Conservation (phyloP, 2,888 invertebrate genomes). For the Archaeoteleia sp. region DNA sequence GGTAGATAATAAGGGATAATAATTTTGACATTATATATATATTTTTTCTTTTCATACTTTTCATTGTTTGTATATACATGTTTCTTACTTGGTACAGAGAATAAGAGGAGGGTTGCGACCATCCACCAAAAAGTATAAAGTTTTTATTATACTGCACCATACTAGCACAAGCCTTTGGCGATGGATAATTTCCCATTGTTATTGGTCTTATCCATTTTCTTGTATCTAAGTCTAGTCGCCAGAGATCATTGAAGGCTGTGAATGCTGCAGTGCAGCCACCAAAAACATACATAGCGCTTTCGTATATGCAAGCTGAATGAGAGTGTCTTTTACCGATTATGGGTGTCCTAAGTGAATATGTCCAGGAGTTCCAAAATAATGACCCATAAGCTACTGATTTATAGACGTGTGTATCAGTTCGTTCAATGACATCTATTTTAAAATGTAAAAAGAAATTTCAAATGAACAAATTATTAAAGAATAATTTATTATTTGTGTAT, state of each 20-base stretch:
- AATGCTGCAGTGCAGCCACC: conserved; percentile 96
- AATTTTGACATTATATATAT: too few relatives aligned
- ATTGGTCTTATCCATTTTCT: conserved; percentile 90
- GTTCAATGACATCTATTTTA: conserved; percentile 85
- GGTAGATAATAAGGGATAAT: too few relatives aligned
- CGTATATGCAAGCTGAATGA: conserved; percentile 89
- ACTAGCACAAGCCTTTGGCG: conserved; percentile 96
- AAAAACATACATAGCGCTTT: conserved; percentile 94
- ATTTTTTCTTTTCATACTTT: too few relatives aligned
- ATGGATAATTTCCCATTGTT: conserved; percentile 92
- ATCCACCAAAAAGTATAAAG: conserved; percentile 94
- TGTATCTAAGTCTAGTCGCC: conserved; percentile 92
- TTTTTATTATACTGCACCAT: conserved; percentile 91
- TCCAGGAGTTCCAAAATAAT: conserved; percentile 83
- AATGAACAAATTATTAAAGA: not conserved
- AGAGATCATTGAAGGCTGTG: conserved; percentile 97
- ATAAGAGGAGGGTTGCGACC: conserved; percentile 93
- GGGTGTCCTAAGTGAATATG: conserved; percentile 78
- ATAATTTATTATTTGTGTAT: too few relatives aligned
- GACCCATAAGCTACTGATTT: conserved; percentile 86
- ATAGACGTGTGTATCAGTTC: conserved; percentile 83
- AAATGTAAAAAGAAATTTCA: conserved; percentile 1
- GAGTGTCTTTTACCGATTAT: conserved; percentile 94
- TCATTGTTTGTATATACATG: conserved; percentile 6
- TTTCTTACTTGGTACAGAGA: conserved; percentile 84